Conservation (phyloP, 2,797 vertebrate genomes). For the Rhabdomys pumilio region DNA sequence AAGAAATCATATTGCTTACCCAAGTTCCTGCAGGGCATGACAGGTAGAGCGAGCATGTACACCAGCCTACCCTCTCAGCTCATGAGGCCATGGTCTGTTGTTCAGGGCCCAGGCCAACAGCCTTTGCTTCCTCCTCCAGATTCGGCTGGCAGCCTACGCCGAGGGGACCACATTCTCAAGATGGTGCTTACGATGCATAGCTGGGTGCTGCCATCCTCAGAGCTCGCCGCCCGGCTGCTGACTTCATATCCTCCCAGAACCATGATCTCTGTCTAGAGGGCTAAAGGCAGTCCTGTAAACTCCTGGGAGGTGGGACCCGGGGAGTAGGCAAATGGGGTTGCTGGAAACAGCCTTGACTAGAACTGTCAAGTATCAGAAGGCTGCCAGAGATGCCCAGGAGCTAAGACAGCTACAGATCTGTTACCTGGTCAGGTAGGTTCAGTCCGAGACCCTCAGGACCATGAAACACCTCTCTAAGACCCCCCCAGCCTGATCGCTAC, state of each 20-base stretch:
- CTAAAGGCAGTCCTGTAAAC: not conserved
- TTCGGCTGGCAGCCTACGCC: conserved; percentile 90
- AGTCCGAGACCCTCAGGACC: not conserved
- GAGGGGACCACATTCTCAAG: conserved; percentile 92
- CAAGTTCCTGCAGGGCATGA: not conserved
- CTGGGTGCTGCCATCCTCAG: conserved; percentile 95
- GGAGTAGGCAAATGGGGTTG: not conserved
- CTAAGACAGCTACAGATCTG: conserved; percentile 92
- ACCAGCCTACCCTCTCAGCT: not conserved
- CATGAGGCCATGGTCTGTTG: not conserved
- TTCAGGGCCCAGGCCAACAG: not conserved
- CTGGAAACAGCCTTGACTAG: conserved; percentile 85
- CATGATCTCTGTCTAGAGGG: not conserved
- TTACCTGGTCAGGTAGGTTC: conserved; percentile 93
- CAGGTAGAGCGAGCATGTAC: not conserved
- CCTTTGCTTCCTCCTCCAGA: conserved; percentile 87
- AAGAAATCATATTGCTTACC: not conserved
- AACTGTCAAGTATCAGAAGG: conserved; percentile 92
- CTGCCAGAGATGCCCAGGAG: conserved; percentile 88
- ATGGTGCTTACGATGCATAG: conserved; percentile 96
- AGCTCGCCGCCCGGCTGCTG: conserved; percentile 93
- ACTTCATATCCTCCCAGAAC: conserved; percentile 93
- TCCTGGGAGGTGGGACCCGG: not conserved
- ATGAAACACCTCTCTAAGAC: not conserved
- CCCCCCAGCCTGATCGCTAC: not conserved